Percentiles rank a stretch among this genome's conserved stretches.
phyloP scores from a whole-genome alignment of 2,113 vertebrate genomes.

The Amblyopsis rosae region DNA sequence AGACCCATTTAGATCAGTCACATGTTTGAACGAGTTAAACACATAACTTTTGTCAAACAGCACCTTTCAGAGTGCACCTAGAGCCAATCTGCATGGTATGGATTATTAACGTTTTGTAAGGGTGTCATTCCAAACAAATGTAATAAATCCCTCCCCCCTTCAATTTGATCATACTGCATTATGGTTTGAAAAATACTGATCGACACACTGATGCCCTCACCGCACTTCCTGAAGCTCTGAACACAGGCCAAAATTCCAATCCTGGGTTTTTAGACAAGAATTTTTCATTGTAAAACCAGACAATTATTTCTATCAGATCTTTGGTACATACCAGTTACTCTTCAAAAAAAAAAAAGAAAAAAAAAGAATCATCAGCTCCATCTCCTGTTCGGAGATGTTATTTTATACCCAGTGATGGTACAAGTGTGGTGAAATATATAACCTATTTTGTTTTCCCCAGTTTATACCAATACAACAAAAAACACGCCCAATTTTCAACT shows the following conservation, averaged over 20 bases:
- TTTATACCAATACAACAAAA: constrained; percentile 45
- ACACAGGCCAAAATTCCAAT: constrained; percentile 42
- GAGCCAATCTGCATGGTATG: constrained; percentile 6
- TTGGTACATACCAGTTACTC: constrained; percentile 73
- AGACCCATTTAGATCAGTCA: constrained; percentile 54
- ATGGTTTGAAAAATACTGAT: constrained; percentile 57
- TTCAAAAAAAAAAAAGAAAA: constrained; percentile 47
- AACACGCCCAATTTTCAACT: constrained; percentile 28
- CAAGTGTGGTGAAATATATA: constrained; percentile 15
- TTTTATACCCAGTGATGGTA: constrained; percentile 36
- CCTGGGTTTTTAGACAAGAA: constrained; percentile 39
- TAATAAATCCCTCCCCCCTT: neutral
- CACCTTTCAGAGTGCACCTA: constrained; percentile 56
- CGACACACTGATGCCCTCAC: constrained; percentile 40
- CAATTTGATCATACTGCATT: constrained; percentile 31
- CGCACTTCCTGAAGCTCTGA: constrained; percentile 37
- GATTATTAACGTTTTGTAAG: neutral
- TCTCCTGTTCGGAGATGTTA: constrained; percentile 15
- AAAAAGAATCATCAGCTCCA: constrained; percentile 6
- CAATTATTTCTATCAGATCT: constrained; percentile 71
- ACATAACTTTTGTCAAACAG: constrained; percentile 65
- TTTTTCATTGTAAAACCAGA: constrained; percentile 49
- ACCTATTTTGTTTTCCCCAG: constrained; percentile 36
- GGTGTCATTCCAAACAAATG: constrained; percentile 14
- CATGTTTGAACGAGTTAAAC: constrained; percentile 51